These are phyloP conservation scores for Tragopan temminckii DNA, from an alignment of 2,797 vertebrate genomes.

Conservation along the genomic window DNA sequence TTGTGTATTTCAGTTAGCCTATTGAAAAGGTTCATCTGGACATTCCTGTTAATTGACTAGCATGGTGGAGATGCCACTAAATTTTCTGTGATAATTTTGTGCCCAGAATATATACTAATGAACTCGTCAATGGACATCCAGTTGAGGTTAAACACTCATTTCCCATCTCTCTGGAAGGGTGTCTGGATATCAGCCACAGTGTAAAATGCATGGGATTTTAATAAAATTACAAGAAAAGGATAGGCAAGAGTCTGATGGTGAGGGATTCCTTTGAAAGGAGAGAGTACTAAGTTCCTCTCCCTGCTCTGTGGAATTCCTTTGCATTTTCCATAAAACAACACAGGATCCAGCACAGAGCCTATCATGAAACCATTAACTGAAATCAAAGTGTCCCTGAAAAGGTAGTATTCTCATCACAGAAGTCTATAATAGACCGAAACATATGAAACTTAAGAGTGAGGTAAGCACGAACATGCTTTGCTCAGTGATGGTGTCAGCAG, in stretches of 20 bases:
- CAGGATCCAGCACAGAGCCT: neutral
- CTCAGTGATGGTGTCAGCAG: neutral
- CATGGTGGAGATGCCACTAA: neutral
- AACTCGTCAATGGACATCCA: neutral
- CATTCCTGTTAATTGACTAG: neutral
- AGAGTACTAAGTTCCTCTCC: neutral
- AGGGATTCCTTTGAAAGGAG: neutral
- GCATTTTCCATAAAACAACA: neutral
- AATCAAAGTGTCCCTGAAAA: neutral
- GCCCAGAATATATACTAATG: neutral
- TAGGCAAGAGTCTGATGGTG: neutral
- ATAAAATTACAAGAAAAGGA: neutral
- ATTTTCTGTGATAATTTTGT: neutral
- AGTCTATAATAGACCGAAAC: neutral
- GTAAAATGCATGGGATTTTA: neutral
- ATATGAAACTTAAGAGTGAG: neutral
- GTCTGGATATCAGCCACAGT: neutral
- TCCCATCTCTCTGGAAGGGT: neutral
- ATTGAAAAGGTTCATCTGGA: neutral
- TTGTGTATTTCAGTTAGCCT: too few relatives aligned
- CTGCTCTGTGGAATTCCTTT: neutral
- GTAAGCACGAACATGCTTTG: neutral
- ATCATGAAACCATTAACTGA: neutral
- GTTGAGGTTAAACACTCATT: neutral
- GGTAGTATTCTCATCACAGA: neutral